phyloP scores from a whole-genome alignment of 2,797 vertebrate genomes.

The Hippocampus kuda region DNA sequence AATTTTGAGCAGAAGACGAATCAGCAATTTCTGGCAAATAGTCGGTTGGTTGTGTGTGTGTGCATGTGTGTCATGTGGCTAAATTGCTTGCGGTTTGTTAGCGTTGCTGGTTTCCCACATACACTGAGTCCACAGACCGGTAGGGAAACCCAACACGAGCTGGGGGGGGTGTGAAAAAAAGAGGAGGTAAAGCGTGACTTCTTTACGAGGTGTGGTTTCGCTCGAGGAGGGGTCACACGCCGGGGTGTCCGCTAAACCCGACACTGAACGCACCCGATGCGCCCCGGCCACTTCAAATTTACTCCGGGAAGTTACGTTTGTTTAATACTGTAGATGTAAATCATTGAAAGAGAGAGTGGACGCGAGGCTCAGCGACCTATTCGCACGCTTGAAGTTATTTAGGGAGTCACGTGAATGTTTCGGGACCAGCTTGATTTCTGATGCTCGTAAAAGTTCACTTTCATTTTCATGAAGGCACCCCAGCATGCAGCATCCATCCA shows the following conservation, averaged over 20 bases:
- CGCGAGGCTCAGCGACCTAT: constrained; percentile 43
- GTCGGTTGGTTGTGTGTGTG: constrained; percentile 7
- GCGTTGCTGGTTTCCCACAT: constrained; percentile 37
- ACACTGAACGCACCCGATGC: constrained; percentile 54
- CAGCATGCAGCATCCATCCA: too few species aligned
- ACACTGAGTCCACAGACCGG: constrained; percentile 48
- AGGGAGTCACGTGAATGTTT: constrained; percentile 52
- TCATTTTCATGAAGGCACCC: neutral
- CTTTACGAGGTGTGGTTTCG: constrained; percentile 65
- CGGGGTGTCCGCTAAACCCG: constrained; percentile 58
- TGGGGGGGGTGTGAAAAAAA: neutral
- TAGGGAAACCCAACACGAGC: constrained; percentile 63
- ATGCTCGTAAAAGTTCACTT: neutral
- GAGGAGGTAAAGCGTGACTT: constrained; percentile 41
- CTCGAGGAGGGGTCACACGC: constrained; percentile 61
- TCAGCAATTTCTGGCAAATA: too few species aligned
- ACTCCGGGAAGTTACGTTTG: constrained; percentile 51
- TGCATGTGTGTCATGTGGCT: constrained; percentile 45
- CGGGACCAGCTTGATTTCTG: constrained; percentile 8
- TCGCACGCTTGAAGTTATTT: constrained; percentile 50
- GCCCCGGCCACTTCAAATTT: constrained; percentile 48
- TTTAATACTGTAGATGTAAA: constrained; percentile 48
- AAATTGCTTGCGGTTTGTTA: constrained; percentile 56
- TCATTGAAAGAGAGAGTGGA: constrained; percentile 37
- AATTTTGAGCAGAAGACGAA: too few species aligned